Conservation (phyloP, 37 sponge, comb jelly and placozoan genomes). For the Agelas oroides region DNA sequence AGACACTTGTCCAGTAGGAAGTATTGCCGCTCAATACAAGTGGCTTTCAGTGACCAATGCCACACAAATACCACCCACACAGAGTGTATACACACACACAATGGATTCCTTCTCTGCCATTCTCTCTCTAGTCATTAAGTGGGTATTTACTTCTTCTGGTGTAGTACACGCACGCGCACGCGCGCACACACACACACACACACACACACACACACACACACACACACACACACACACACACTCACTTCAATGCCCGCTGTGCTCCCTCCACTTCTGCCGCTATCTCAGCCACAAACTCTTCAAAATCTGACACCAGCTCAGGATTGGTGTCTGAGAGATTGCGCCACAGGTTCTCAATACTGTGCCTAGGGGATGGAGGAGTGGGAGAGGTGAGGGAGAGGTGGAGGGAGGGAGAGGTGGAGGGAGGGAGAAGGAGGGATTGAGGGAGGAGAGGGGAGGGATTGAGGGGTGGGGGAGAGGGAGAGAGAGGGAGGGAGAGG, state of each 20-base stretch:
- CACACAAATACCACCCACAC: no score
- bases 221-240: neutral
- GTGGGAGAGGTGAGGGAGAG: neutral
- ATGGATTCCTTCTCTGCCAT: no score
- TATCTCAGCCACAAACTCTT: slow-evolving; percentile 68
- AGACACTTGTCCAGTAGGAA: no score
- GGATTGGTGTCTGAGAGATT: slow-evolving; percentile 51
- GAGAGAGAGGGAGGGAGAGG: neutral
- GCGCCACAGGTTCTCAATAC: slow-evolving; percentile 60
- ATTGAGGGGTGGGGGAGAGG: no score
- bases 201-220: slow-evolving; percentile 1
- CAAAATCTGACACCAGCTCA: slow-evolving; percentile 71
- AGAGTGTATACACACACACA: no score
- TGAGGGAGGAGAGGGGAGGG: no score
- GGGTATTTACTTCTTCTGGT: no score
- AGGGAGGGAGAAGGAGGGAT: neutral
- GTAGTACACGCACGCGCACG: no score
- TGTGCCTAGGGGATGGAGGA: slow-evolving; percentile 28
- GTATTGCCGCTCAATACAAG: no score
- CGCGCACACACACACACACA: no score
- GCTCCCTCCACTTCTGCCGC: slow-evolving; percentile 63
- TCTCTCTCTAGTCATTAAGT: no score
- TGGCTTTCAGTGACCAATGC: no score
- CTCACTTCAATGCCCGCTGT: slow-evolving; percentile 71
- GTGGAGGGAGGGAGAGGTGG: neutral